Evolutionary conservation across 2,797 vertebrate genomes (phyloP).

Genomic region (Adrianichthys oophorus): DNA sequence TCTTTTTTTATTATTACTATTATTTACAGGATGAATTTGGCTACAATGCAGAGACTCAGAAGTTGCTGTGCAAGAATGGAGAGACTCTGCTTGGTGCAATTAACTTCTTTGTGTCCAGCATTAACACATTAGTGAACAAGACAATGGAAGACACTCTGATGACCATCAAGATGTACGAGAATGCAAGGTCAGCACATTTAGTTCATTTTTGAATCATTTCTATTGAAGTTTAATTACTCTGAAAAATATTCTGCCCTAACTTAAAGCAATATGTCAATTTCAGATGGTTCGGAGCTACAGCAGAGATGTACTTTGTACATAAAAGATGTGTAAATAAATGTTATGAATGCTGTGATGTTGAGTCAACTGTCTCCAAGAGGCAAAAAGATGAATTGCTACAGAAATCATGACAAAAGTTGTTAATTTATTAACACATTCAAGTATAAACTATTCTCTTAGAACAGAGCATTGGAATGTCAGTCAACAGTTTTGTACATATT

Average conservation of each 20-base stretch:
- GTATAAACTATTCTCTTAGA: no score
- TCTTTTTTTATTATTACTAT: neutral
- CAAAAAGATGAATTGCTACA: neutral
- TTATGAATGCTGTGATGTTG: neutral
- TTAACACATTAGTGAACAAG: constrained; percentile 96
- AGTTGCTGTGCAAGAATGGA: constrained; percentile 94
- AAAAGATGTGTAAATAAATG: no score
- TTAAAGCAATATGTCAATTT: no score
- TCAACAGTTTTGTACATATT: no score
- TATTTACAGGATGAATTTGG: constrained; percentile 91
- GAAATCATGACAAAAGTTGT: neutral
- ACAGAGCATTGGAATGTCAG: no score
- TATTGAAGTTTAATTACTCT: neutral
- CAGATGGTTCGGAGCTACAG: no score
- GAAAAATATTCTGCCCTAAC: no score
- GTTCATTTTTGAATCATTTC: neutral
- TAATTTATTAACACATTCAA: no score
- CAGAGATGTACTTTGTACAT: no score
- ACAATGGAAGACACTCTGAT: constrained; percentile 97
- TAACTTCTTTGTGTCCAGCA: constrained; percentile 97
- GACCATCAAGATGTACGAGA: constrained; percentile 96
- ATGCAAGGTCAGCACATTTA: constrained; percentile 81
- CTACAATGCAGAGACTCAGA: constrained; percentile 96
- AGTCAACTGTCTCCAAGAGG: constrained; percentile 14
- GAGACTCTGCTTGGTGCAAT: constrained; percentile 94